These are phyloP conservation scores for Ophiodon elongatus DNA, from an alignment of 2,113 vertebrate genomes.

Conservation along the genomic window DNA sequence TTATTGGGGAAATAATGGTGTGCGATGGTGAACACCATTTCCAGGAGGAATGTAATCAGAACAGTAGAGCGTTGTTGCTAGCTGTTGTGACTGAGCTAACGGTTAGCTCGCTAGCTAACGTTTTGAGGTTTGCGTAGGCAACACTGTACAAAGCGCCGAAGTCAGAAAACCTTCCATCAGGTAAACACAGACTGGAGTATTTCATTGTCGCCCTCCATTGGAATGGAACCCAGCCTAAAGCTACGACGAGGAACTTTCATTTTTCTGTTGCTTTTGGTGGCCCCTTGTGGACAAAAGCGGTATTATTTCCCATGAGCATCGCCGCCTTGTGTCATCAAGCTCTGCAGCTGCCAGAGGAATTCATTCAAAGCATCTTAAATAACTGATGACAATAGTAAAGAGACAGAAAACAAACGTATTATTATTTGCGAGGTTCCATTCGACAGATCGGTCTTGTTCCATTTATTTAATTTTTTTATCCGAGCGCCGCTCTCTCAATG, in stretches of 20 bases:
- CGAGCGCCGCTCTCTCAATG: slow-evolving; percentile 11
- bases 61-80: too few species aligned
- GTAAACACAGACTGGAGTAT: not conserved
- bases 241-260: not conserved
- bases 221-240: not conserved
- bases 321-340: not conserved
- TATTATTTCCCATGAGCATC: not conserved
- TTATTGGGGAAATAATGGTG: not conserved
- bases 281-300: not conserved
- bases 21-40: not conserved
- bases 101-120: too few species aligned
- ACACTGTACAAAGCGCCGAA: too few species aligned
- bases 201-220: not conserved
- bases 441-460: slow-evolving; percentile 11
- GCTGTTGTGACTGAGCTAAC: too few species aligned
- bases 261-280: not conserved
- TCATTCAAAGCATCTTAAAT: not conserved
- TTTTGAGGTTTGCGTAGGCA: too few species aligned
- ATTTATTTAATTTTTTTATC: not conserved
- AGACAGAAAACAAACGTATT: not conserved
- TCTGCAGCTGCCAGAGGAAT: not conserved
- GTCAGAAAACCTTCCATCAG: too few species aligned
- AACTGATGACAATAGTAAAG: not conserved
- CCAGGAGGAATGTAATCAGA: not conserved
- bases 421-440: not conserved